Conservation (phyloP, 2,797 vertebrate species). For the Darevskia mixta region DNA sequence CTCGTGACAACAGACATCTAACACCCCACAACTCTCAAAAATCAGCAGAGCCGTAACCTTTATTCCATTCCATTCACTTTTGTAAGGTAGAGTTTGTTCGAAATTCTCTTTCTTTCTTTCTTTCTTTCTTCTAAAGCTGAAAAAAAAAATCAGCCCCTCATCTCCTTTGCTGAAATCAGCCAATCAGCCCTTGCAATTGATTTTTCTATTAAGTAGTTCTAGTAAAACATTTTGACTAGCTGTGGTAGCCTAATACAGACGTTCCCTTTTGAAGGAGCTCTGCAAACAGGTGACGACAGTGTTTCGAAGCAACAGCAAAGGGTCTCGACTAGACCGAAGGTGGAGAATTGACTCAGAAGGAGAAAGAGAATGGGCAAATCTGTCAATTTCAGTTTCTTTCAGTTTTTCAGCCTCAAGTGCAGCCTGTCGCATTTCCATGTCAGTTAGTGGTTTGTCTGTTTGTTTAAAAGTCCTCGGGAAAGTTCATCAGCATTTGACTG, state of each 20-base stretch:
- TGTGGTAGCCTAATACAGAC: conserved; percentile 74
- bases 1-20: conserved; percentile 53
- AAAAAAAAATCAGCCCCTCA: conserved; percentile 55
- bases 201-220: conserved; percentile 75
- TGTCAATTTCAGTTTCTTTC: no score
- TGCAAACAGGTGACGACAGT: conserved; percentile 41
- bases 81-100: conserved; percentile 55
- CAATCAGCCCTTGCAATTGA: conserved; percentile 72
- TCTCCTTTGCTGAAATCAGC: conserved; percentile 72
- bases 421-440: no score
- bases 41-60: conserved; percentile 48
- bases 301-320: neutral
- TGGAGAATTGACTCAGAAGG: neutral
- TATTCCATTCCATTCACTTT: conserved; percentile 36
- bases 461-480: no score
- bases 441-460: no score
- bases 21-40: conserved; percentile 54
- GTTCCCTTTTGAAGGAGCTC: conserved; percentile 55
- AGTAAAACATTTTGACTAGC: conserved; percentile 76
- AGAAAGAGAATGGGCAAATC: no score
- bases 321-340: neutral
- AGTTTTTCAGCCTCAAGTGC: no score
- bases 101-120: conserved; percentile 27
- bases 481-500: no score
- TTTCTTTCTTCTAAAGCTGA: conserved; percentile 6